Evolutionary conservation across 2,888 invertebrate species (phyloP), one percentile per base, ranked within the genome.

Genomic region (Eilema sororculum): DNA sequence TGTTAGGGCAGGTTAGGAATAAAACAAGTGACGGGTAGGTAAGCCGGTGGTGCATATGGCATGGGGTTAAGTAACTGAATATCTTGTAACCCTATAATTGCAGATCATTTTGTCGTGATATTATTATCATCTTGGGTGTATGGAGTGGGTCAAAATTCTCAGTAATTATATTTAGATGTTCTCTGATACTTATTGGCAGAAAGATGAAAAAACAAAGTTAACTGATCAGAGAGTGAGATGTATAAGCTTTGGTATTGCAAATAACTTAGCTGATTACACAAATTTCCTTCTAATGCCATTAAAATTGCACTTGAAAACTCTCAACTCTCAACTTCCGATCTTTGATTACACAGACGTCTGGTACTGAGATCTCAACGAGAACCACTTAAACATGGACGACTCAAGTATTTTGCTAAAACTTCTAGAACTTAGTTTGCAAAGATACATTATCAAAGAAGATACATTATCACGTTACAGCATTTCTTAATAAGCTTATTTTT

Each of bases 271-370:
- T 20, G 9, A 25, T n/a, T 28, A 56, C 28, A n/a, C 58, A 28
- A 28, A 25, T 28, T 16, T 28, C 4, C 13, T 25, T 58, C 16
- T 58, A 58, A 58, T 58, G 25, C 16, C 58, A 58, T 28, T 58
- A 58, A 58, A 52, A 58, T 58, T 58, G 58, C 58, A 25, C 58
- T 58, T 25, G 25, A 25, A 16, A 58, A 58, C 25, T 58, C 25
- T 58, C 58, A 25, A 58, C 12, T 37, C 3, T 5, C 57, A 25
- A 8, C 25, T 25, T 25, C 58, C 13, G 52, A 30, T 56, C 30
- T 64, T 28, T 52, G 13, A 65, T 12, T 16, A 16, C 0, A 13
- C 20, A 52, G 52, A 52, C 52, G 8, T n/a, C 52, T 52, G n/a
- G 52, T 58, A 58, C 28, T 58, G 25, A 58, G 25, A 28, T 25